phyloP scores from a whole-genome alignment of 2,797 vertebrate genomes.

The Glyptemys insculpta region DNA sequence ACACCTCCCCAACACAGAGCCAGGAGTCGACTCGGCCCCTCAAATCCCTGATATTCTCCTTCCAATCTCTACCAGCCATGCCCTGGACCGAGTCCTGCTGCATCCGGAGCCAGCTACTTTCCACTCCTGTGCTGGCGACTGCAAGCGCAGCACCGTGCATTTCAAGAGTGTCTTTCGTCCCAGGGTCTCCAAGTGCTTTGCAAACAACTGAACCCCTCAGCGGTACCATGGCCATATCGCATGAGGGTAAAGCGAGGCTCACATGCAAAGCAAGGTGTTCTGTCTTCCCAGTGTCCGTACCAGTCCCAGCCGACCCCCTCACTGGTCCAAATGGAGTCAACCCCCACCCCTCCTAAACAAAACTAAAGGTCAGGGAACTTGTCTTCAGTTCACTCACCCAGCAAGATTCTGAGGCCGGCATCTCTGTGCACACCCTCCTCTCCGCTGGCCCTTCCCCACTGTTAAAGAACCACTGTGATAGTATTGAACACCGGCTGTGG shows the following conservation, averaged over 20 bases:
- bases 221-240: neutral
- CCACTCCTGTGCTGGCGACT: neutral
- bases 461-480: neutral
- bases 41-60: neutral
- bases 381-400: neutral
- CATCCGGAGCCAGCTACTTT: neutral
- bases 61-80: neutral
- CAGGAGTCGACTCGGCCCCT: neutral
- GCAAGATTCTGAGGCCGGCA: neutral
- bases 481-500: neutral
- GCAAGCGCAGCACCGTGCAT: neutral
- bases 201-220: neutral
- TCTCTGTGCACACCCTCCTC: neutral
- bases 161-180: neutral
- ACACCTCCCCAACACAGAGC: neutral
- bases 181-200: neutral
- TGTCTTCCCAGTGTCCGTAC: neutral
- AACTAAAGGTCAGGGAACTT: neutral
- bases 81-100: neutral
- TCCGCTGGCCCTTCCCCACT: neutral
- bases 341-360: no score
- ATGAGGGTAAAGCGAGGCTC: neutral
- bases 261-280: neutral
- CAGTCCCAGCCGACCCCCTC: neutral
- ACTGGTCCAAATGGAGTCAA: neutral